Evolutionary conservation across 1,140 invertebrate genomes (phyloP), one percentile per base, ranked within the genome.

Genomic region (Cotesia typhae): DNA sequence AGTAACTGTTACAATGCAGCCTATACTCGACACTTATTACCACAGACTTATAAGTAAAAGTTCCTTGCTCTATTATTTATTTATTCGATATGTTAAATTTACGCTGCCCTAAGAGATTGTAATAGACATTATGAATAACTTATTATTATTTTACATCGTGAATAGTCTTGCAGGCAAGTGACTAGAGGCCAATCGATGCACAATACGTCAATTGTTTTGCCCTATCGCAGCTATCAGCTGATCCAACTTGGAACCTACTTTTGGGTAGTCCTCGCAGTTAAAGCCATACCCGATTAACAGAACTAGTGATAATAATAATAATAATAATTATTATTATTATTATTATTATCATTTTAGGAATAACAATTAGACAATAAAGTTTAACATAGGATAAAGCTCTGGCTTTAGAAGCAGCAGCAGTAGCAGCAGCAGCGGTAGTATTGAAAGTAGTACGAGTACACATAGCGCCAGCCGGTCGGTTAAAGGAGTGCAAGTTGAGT

Each of bases 401-500:
- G 1, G 28, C 28, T 28, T 28, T 28, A 51, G 9, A 47, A 66
- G 3, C 20, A 17, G 53, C 53, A 55, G 47, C 35, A 66, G 17
- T 2, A 51, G 9, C 17, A 66, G 10, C 20, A 17, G 53, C 53
- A 55, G 47, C 35, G 51, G 17, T 9, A 38, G 38, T 14, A 12
- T n/a, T 66, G 17, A 66, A 51, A 53, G 38, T 66, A 38, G 38
- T 38, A 52, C 69, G 41, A 64, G 69, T 53, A 9, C n/a, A n/a
- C 10, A 3, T 28, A 35, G 28, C 41, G 41, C 47, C 17, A 53
- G 17, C 51, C 41, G 66, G 55, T 20, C 41, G 66, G 55, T 28
- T 28, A 59, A 72, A 72, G 64, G 67, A 72, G 71, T 72, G 71
- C 71, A 72, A 65, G 71, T 72, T 57, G 71, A 72, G 71, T 72